A percentile compares a stretch with the other conserved stretches of the same genome.
Evolutionary conservation across 2,888 invertebrate species (phyloP).

Genomic region (Emmelina monodactyla): DNA sequence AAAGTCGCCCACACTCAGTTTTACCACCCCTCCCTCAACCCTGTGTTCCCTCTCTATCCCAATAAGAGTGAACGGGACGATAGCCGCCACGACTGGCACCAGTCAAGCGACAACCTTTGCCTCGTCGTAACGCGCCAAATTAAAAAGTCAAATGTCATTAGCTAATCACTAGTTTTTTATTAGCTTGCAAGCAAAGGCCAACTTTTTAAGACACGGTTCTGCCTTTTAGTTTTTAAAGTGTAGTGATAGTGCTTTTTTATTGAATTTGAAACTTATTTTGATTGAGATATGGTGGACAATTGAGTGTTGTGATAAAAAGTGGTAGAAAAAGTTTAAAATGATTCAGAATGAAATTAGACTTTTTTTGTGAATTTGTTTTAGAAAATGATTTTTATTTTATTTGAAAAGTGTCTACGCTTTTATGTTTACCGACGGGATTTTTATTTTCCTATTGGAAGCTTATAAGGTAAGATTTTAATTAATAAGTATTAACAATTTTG

Average conservation of each 20-base stretch:
- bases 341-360: no score
- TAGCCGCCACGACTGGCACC: slow-evolving; percentile 27
- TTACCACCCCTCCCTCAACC: slow-evolving; percentile 26
- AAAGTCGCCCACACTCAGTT: no score
- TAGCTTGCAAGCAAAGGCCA: neutral
- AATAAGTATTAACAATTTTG: neutral
- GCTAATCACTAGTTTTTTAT: neutral
- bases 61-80: slow-evolving; percentile 27
- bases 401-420: no score
- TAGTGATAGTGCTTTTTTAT: no score
- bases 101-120: slow-evolving; percentile 37
- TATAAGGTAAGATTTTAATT: slow-evolving; percentile 33
- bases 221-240: no score
- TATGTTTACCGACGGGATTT: slow-evolving; percentile 11
- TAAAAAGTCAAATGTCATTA: slow-evolving; percentile 13
- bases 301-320: no score
- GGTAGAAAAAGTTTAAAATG: no score
- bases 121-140: slow-evolving; percentile 26
- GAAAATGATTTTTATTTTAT: no score
- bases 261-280: no score
- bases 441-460: slow-evolving; percentile 31
- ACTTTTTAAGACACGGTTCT: no score
- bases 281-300: no score
- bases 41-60: slow-evolving; percentile 34
- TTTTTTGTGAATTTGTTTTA: no score